These are phyloP conservation scores for Alaudala cheleensis DNA, from an alignment of 2,113 vertebrate genomes.

Conservation along the genomic window DNA sequence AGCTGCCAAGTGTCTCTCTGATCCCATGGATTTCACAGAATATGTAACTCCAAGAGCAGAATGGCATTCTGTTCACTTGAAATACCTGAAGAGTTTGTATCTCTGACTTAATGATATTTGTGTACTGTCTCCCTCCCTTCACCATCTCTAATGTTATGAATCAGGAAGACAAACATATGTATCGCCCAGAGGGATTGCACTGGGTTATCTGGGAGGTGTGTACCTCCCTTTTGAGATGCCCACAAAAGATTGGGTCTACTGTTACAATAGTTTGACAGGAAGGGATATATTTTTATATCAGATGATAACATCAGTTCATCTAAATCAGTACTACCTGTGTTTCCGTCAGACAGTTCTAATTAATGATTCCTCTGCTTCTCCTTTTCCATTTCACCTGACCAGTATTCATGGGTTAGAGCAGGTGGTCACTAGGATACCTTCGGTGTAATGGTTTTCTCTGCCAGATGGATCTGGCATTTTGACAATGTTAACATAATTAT, in stretches of 20 bases:
- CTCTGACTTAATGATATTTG: not conserved
- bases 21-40: not conserved
- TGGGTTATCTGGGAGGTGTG: not conserved
- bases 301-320: not conserved
- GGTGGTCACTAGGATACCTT: not conserved
- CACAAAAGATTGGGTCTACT: not conserved
- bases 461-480: not conserved
- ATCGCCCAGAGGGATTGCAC: not conserved
- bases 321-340: not conserved
- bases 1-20: not conserved
- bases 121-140: not conserved
- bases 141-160: not conserved
- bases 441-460: not conserved
- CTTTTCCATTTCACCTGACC: not conserved
- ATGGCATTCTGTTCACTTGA: not conserved
- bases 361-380: not conserved
- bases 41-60: not conserved
- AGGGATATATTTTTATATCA: not conserved
- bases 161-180: not conserved
- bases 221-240: not conserved
- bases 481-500: fast-evolving
- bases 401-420: not conserved
- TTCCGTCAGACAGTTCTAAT: not conserved
- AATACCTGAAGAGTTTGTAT: not conserved
- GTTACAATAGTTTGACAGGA: not conserved